phyloP scores from a whole-genome alignment of 2,797 vertebrate genomes.

The Cephalopachus bancanus region DNA sequence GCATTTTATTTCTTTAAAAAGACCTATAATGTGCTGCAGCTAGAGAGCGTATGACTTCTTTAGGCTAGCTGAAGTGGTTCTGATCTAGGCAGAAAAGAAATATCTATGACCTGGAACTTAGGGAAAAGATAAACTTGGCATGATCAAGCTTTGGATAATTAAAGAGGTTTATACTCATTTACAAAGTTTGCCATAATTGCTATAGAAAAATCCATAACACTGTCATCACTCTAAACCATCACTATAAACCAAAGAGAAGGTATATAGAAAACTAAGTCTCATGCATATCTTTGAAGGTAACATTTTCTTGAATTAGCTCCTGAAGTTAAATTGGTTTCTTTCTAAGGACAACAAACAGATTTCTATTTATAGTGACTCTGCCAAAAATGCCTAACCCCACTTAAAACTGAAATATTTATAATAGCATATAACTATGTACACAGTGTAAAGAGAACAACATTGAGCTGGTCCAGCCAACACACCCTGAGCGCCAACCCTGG shows the following conservation, averaged over 20 bases:
- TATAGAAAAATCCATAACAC: background rate
- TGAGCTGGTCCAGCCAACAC: too few relatives aligned
- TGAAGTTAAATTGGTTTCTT: background rate
- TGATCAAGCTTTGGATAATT: background rate
- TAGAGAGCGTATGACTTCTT: background rate
- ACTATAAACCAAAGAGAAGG: background rate
- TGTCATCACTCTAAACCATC: slow-evolving; percentile 39
- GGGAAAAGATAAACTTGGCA: slow-evolving; percentile 46
- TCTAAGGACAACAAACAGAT: slow-evolving; percentile 30
- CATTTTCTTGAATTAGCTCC: slow-evolving; percentile 41
- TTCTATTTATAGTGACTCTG: background rate
- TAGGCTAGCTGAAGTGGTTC: background rate
- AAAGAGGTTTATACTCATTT: background rate
- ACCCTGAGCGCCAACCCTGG: too few relatives aligned
- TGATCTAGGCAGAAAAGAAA: slow-evolving; percentile 11
- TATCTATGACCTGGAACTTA: background rate
- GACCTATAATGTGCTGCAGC: background rate
- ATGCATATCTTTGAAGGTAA: background rate
- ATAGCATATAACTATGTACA: background rate
- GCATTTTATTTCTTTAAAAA: slow-evolving; percentile 57
- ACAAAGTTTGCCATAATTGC: background rate
- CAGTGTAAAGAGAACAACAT: too few relatives aligned
- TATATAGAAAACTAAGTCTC: background rate
- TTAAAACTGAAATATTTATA: background rate
- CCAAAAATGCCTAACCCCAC: background rate